Percentiles rank a stretch among this genome's conserved stretches.
These are phyloP conservation scores for Marcusenius ussheri DNA, from an alignment of 2,113 vertebrate species.

Conservation along the genomic window DNA sequence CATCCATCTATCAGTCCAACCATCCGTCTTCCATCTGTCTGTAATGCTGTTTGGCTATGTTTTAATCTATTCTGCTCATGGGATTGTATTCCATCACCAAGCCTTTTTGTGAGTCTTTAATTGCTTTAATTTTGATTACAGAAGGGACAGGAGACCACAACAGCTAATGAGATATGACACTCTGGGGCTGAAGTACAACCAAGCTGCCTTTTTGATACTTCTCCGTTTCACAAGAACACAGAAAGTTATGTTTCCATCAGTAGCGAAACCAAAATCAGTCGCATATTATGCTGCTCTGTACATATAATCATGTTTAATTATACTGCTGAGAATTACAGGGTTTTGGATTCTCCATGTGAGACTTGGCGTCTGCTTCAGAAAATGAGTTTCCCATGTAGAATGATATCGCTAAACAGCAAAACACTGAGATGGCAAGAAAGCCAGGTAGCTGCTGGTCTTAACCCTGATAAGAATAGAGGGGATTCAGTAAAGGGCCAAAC, in stretches of 20 bases:
- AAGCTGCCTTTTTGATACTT: constrained; percentile 36
- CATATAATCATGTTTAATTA: constrained; percentile 37
- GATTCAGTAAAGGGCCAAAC: constrained; percentile 29
- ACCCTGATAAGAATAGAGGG: background rate
- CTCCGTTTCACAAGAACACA: background rate
- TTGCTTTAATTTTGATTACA: constrained; percentile 46
- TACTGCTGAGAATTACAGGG: constrained; percentile 29
- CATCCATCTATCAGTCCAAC: background rate
- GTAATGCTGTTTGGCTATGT: constrained; percentile 30
- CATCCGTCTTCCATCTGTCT: background rate
- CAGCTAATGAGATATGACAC: constrained; percentile 47
- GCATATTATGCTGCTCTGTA: constrained; percentile 5
- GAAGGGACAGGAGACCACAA: constrained; percentile 41
- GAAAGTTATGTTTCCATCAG: background rate
- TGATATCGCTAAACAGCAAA: background rate
- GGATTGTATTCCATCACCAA: constrained; percentile 41
- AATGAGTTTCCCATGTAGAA: background rate
- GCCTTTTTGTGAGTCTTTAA: constrained; percentile 41
- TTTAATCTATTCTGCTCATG: constrained; percentile 44
- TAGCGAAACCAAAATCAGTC: constrained; percentile 1
- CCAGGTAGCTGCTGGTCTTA: background rate
- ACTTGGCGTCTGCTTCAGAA: constrained; percentile 5
- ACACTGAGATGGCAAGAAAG: background rate
- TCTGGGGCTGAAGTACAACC: constrained; percentile 38
- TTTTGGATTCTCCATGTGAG: background rate